A percentile compares a stretch with the other conserved stretches of the same genome.
These are phyloP conservation scores for Petrophora chlorosata DNA, from an alignment of 2,888 invertebrate species.

Conservation along the genomic window DNA sequence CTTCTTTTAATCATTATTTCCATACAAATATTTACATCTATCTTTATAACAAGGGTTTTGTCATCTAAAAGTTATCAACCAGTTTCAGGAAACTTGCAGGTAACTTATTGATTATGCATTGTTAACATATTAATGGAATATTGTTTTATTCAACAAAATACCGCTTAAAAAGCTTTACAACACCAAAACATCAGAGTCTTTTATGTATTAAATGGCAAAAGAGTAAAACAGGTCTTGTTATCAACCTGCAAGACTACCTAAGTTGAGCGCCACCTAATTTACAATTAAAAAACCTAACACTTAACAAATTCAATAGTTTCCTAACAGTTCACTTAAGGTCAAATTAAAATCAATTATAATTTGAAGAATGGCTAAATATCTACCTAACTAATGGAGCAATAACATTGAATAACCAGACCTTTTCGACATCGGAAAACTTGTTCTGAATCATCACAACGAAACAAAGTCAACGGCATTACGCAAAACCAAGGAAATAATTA, in stretches of 20 bases:
- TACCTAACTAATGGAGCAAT: slow-evolving; percentile 82
- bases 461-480: slow-evolving; percentile 38
- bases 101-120: too few relatives aligned
- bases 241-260: slow-evolving; percentile 3
- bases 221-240: background rate
- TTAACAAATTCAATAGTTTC: slow-evolving; percentile 51
- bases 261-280: slow-evolving; percentile 34
- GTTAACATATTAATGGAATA: too few relatives aligned
- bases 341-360: slow-evolving; percentile 71
- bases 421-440: slow-evolving; percentile 54
- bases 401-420: slow-evolving; percentile 71
- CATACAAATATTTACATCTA: too few relatives aligned
- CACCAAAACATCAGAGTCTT: background rate
- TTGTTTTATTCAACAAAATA: too few relatives aligned
- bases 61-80: too few relatives aligned
- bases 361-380: slow-evolving; percentile 79
- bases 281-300: slow-evolving; percentile 55
- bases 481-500: slow-evolving; percentile 41
- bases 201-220: background rate
- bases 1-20: too few relatives aligned
- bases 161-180: slow-evolving; percentile 9
- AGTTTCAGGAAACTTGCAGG: too few relatives aligned
- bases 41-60: too few relatives aligned
- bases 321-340: slow-evolving; percentile 62
- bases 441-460: slow-evolving; percentile 45